These are phyloP conservation scores for Cromileptes altivelis DNA, from an alignment of 2,113 vertebrate genomes.

Conservation along the genomic window DNA sequence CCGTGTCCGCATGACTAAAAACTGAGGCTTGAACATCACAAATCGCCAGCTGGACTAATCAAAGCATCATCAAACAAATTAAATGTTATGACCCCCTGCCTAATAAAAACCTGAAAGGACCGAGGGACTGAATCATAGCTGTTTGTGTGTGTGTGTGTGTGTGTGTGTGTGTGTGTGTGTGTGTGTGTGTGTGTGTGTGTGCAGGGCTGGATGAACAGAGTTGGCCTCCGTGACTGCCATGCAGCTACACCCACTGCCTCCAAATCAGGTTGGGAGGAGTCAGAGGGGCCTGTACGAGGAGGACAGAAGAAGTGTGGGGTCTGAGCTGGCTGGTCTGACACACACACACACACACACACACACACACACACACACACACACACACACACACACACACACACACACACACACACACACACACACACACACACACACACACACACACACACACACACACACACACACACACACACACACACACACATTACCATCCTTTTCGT, in stretches of 20 bases:
- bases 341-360: not conserved
- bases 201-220: constrained; percentile 53
- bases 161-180: constrained; percentile 20
- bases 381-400: constrained; percentile 15
- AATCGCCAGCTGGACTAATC: constrained; percentile 68
- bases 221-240: constrained; percentile 63
- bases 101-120: constrained; percentile 49
- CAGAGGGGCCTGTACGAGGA: constrained; percentile 58
- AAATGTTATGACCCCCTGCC: constrained; percentile 55
- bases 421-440: constrained; percentile 22
- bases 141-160: constrained; percentile 28
- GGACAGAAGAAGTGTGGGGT: constrained; percentile 56
- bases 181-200: constrained; percentile 37
- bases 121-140: constrained; percentile 59
- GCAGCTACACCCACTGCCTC: constrained; percentile 77
- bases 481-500: constrained; percentile 75
- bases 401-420: constrained; percentile 16
- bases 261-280: constrained; percentile 70
- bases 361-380: constrained; percentile 12
- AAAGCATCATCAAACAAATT: constrained; percentile 64
- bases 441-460: not conserved
- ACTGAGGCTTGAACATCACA: constrained; percentile 34
- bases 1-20: constrained; percentile 48
- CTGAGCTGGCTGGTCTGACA: constrained; percentile 41
- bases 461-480: constrained; percentile 16